These are phyloP conservation scores for Pollicipes pollicipes DNA, from an alignment of 1,140 invertebrate genomes.

Conservation along the genomic window DNA sequence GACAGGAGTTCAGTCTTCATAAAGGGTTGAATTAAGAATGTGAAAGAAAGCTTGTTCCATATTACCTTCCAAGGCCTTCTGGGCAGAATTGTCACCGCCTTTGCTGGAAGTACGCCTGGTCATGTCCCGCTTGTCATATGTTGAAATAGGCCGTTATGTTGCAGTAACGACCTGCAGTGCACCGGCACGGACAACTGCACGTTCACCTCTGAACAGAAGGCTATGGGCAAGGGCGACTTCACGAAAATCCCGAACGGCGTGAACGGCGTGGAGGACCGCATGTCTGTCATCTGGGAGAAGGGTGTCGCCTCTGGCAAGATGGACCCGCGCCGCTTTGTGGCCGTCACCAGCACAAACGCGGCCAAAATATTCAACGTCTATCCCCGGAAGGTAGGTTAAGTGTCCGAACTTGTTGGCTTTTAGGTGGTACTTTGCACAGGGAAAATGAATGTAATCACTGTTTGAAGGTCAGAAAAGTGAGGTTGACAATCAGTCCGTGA, in stretches of 20 bases:
- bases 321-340: slow-evolving; percentile 87
- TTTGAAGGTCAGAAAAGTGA: no score
- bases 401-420: no score
- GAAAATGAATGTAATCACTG: no score
- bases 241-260: slow-evolving; percentile 95
- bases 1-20: no score
- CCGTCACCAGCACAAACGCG: slow-evolving; percentile 87
- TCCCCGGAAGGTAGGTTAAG: slow-evolving; percentile 53
- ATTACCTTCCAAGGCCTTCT: background rate
- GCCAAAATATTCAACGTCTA: slow-evolving; percentile 97
- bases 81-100: background rate
- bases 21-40: no score
- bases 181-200: slow-evolving; percentile 95
- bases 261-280: slow-evolving; percentile 87
- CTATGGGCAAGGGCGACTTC: slow-evolving; percentile 76
- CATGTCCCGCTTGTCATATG: background rate
- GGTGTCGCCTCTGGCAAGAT: slow-evolving; percentile 79
- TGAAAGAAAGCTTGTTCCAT: background rate
- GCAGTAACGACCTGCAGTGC: slow-evolving; percentile 71
- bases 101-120: background rate
- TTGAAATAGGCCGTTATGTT: background rate
- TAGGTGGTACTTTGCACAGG: no score
- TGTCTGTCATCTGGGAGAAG: slow-evolving; percentile 97
- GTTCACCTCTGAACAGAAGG: slow-evolving; percentile 84
- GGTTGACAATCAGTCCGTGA: no score